Evolutionary conservation across 1,140 invertebrate species (phyloP).

Genomic region (Drosophila nikananu): DNA sequence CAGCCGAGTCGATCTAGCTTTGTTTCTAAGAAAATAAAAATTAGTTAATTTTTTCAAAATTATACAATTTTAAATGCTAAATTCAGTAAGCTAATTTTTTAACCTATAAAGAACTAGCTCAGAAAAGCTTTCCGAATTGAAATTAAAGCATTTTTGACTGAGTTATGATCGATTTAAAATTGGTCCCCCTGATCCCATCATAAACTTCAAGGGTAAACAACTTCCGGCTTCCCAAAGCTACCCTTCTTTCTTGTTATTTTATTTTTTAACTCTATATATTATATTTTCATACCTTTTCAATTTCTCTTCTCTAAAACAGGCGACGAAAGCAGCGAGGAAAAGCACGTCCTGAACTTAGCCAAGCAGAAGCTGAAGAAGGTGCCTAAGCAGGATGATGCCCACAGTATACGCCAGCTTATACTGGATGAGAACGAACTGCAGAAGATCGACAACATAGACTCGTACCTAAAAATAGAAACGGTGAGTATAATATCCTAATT

Average conservation of each 20-base stretch:
- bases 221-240: background rate
- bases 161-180: background rate
- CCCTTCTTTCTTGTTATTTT: background rate
- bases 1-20: background rate
- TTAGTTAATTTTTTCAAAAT: background rate
- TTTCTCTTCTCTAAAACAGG: slow-evolving; percentile 30
- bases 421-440: slow-evolving; percentile 95
- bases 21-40: background rate
- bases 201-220: no score
- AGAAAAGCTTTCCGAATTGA: background rate
- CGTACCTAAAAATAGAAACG: slow-evolving; percentile 92
- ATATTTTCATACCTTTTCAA: background rate
- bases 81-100: background rate
- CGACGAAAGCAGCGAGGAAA: slow-evolving; percentile 69
- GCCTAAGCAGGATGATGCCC: slow-evolving; percentile 88
- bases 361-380: slow-evolving; percentile 91
- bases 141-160: background rate
- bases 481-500: slow-evolving; percentile 85
- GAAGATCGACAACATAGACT: slow-evolving; percentile 94
- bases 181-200: no score
- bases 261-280: background rate
- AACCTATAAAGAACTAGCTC: background rate
- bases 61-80: background rate
- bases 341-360: slow-evolving; percentile 88
- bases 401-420: slow-evolving; percentile 90